These are phyloP conservation scores for Opisthograptis luteolata DNA, from an alignment of 2,888 invertebrate genomes.

Conservation along the genomic window DNA sequence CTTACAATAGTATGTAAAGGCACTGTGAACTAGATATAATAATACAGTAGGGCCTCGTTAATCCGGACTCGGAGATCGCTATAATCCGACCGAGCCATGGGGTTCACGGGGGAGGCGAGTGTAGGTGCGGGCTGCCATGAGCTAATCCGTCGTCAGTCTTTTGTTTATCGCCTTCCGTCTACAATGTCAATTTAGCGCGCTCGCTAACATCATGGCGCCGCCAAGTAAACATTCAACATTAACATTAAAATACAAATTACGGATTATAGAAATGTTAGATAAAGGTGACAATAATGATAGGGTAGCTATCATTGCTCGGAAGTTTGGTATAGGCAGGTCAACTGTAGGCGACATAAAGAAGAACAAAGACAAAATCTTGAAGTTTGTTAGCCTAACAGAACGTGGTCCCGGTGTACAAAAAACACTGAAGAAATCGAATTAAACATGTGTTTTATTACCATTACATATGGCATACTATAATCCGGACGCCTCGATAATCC, in stretches of 20 bases:
- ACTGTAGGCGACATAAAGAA: constrained; percentile 21
- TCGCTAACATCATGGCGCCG: constrained; percentile 3
- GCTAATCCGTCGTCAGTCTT: no score
- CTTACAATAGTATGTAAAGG: no score
- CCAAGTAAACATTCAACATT: constrained; percentile 10
- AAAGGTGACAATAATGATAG: constrained; percentile 24
- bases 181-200: no score
- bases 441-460: no score
- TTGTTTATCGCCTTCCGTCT: no score
- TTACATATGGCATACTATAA: constrained; percentile 3
- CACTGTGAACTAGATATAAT: no score
- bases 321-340: constrained; percentile 25
- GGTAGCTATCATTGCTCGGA: constrained; percentile 19
- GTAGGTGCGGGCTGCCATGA: no score
- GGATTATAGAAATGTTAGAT: constrained; percentile 28
- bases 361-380: constrained; percentile 21
- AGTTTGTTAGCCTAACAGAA: constrained; percentile 21
- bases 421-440: constrained; percentile 8
- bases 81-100: no score
- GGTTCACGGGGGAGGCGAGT: no score
- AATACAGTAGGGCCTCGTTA: no score
- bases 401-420: constrained; percentile 23
- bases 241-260: constrained; percentile 24
- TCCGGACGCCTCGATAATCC: no score
- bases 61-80: no score